Conservation (phyloP, 2,888 invertebrate genomes). For the Dysmachus trigonus region DNA sequence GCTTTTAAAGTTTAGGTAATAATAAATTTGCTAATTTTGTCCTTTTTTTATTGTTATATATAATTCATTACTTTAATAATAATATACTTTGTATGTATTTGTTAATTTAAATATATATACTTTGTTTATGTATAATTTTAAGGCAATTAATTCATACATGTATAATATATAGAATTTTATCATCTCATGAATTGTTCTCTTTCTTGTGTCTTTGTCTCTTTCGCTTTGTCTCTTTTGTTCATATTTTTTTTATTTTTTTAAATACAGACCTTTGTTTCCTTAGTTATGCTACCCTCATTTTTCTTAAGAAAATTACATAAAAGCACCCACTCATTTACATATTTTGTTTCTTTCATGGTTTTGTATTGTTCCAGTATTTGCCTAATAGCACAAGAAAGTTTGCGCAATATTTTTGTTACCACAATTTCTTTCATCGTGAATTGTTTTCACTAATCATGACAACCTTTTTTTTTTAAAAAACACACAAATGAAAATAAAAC, state of each 20-base stretch:
- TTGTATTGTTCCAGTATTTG: conserved; percentile 7
- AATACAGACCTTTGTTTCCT: conserved; percentile 36
- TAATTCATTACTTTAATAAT: conserved; percentile 42
- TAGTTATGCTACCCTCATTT: conserved; percentile 33
- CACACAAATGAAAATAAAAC: neutral
- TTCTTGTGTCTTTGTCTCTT: conserved; percentile 13
- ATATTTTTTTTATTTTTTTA: neutral
- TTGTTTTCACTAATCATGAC: neutral
- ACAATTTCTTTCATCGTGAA: neutral
- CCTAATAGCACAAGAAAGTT: neutral
- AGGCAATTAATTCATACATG: conserved; percentile 53
- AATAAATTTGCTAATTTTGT: conserved; percentile 39
- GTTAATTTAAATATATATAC: conserved; percentile 43
- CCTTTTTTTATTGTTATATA: conserved; percentile 31
- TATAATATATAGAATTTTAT: conserved; percentile 50
- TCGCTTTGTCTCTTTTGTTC: neutral
- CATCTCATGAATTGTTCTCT: conserved; percentile 41
- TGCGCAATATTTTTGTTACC: neutral
- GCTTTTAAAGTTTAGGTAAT: neutral
- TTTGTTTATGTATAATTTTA: conserved; percentile 49
- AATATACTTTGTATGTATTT: conserved; percentile 44
- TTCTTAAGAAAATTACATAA: conserved; percentile 43
- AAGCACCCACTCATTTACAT: conserved; percentile 50
- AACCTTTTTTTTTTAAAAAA: neutral
- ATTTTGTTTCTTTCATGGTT: conserved; percentile 25